Conservation (phyloP, 2,113 vertebrate species). For the Lagenorhynchus albirostris region DNA sequence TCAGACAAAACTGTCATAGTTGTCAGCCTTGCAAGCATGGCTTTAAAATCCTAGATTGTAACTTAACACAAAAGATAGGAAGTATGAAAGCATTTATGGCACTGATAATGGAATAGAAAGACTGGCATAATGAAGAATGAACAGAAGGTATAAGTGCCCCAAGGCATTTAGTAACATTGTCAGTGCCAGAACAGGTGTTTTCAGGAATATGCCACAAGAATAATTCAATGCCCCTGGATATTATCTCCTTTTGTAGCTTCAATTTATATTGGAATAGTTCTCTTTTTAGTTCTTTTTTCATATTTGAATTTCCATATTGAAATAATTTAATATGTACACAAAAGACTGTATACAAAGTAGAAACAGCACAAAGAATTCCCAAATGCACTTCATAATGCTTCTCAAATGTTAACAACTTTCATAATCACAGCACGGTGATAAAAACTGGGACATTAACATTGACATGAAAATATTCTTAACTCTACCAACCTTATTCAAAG, state of each 20-base stretch:
- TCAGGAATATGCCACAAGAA: not conserved
- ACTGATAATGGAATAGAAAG: not conserved
- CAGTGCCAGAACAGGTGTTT: not conserved
- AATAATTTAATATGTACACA: not conserved
- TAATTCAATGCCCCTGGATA: not conserved
- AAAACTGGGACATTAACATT: not conserved
- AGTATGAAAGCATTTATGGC: not conserved
- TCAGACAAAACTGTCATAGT: not conserved
- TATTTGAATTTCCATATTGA: not conserved
- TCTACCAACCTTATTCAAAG: not conserved
- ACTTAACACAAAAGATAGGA: not conserved
- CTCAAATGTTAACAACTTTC: not conserved
- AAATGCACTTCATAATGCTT: not conserved
- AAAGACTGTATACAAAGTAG: not conserved
- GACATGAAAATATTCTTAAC: not conserved
- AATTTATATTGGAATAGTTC: not conserved
- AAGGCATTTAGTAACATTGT: not conserved
- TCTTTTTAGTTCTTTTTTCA: not conserved
- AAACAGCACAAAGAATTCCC: not conserved
- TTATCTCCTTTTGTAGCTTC: not conserved
- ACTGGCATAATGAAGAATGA: not conserved
- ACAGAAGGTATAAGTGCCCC: not conserved
- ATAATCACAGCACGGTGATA: not conserved
- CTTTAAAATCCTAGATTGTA: not conserved
- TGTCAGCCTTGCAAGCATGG: not conserved